Evolutionary conservation across 2,888 invertebrate species (phyloP).

Genomic region (Nomada ferruginata): DNA sequence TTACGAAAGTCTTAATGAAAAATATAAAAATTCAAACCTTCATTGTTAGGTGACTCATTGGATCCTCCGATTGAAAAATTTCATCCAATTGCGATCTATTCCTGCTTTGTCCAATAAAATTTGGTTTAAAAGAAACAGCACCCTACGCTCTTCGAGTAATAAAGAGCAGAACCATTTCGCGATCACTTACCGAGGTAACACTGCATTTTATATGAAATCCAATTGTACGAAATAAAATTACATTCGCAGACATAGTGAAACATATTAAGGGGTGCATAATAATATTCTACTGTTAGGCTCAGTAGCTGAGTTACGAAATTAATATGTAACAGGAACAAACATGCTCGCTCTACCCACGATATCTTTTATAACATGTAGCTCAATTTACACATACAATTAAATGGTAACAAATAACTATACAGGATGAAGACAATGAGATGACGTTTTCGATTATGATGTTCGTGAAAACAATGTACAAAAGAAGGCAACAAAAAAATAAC

Average conservation of each 20-base stretch:
- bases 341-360: background rate
- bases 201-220: background rate
- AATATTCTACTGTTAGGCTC: background rate
- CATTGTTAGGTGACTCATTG: no score
- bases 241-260: background rate
- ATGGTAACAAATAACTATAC: background rate
- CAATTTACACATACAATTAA: background rate
- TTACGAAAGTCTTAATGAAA: no score
- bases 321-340: background rate
- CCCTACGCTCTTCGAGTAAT: background rate
- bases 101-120: background rate
- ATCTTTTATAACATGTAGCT: slow-evolving; percentile 8
- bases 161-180: no score
- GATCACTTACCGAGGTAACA: no score
- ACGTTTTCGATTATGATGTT: background rate
- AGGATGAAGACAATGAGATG: background rate
- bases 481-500: slow-evolving; percentile 68
- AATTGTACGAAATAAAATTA: background rate
- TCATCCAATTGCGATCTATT: no score
- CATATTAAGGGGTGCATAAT: background rate
- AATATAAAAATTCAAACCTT: no score
- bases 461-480: slow-evolving; percentile 31
- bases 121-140: background rate
- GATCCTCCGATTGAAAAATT: no score
- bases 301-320: background rate